phyloP scores from a whole-genome alignment of 2,888 invertebrate species.

The Stenoptilia bipunctidactyla region DNA sequence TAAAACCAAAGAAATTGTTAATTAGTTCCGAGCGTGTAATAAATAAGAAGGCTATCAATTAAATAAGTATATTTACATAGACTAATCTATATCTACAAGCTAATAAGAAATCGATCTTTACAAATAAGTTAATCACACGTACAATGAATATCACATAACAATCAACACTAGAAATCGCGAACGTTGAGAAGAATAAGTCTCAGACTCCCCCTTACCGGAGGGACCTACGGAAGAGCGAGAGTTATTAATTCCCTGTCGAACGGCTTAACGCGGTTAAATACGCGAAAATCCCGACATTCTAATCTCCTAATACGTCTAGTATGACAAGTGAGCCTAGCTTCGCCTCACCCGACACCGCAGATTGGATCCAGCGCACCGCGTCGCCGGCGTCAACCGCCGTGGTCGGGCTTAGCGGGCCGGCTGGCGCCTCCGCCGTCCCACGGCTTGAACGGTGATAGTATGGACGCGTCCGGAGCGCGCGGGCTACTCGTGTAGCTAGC shows the following conservation, averaged over 20 bases:
- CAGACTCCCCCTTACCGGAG: constrained; percentile 33
- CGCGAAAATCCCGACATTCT: constrained; percentile 18
- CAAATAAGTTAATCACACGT: constrained; percentile 17
- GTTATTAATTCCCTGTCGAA: constrained; percentile 50
- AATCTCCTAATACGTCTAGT: constrained; percentile 14
- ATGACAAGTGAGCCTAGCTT: constrained; percentile 33
- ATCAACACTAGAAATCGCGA: no score
- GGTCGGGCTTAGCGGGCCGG: constrained; percentile 37
- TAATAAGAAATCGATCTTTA: constrained; percentile 10
- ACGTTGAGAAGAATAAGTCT: constrained; percentile 56
- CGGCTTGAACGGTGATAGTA: constrained; percentile 47
- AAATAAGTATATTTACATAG: constrained; percentile 7
- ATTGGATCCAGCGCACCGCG: constrained; percentile 29
- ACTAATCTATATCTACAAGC: background rate
- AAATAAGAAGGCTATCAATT: background rate
- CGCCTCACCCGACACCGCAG: constrained; percentile 40
- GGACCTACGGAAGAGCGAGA: constrained; percentile 40
- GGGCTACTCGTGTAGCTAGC: constrained; percentile 60
- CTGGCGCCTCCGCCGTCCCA: constrained; percentile 44
- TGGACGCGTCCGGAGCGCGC: constrained; percentile 40
- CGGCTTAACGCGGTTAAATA: constrained; percentile 25
- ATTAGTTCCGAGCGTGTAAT: background rate
- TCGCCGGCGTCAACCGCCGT: constrained; percentile 47
- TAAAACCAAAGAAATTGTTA: no score
- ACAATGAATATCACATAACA: no score